A percentile compares a stretch with the other conserved stretches of the same genome.
These are phyloP conservation scores for Solea solea DNA, from an alignment of 2,113 vertebrate species.

Conservation along the genomic window DNA sequence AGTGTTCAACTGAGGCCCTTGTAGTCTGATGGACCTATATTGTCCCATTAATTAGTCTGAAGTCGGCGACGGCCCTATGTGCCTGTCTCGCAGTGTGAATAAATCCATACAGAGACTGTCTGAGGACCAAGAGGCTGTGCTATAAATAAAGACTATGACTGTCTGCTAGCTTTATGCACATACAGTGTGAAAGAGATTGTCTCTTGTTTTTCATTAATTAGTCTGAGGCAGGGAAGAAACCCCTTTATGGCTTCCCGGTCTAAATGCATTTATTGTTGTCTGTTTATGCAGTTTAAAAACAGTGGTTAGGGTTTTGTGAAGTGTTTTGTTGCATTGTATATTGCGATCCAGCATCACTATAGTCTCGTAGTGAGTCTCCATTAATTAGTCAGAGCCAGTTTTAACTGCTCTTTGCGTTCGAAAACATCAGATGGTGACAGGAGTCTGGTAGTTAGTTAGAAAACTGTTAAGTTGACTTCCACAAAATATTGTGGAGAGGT, in stretches of 20 bases:
- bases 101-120: constrained; percentile 60
- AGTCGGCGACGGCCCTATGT: constrained; percentile 34
- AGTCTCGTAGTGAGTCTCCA: too few species aligned
- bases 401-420: too few species aligned
- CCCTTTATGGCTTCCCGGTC: constrained; percentile 31
- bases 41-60: constrained; percentile 74
- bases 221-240: constrained; percentile 16
- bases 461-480: too few species aligned
- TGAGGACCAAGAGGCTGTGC: constrained; percentile 43
- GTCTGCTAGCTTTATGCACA: constrained; percentile 31
- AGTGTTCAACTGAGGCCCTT: constrained; percentile 48
- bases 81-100: constrained; percentile 61
- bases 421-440: too few species aligned
- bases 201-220: constrained; percentile 66
- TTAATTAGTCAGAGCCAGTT: too few species aligned
- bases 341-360: too few species aligned
- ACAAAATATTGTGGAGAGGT: too few species aligned
- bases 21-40: constrained; percentile 26
- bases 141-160: constrained; percentile 59
- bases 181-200: constrained; percentile 15
- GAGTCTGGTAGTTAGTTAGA: too few species aligned
- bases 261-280: constrained; percentile 41
- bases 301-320: neutral
- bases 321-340: too few species aligned
- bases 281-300: constrained; percentile 18